Conservation (phyloP, 1,140 invertebrate species). For the Drosophila pallidifrons region DNA sequence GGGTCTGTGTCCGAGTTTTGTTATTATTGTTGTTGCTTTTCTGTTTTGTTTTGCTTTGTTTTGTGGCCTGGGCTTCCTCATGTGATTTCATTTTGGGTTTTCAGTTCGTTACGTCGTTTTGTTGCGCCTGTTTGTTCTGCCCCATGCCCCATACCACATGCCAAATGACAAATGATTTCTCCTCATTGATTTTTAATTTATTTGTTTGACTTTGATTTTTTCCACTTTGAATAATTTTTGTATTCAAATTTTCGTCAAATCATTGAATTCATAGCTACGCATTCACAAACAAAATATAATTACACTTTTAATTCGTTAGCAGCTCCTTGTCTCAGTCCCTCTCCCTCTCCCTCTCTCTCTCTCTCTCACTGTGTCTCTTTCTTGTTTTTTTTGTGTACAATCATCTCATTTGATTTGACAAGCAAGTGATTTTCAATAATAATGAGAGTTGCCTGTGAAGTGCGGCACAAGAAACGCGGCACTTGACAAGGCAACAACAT, state of each 20-base stretch:
- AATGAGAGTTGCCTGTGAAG: constrained; percentile 74
- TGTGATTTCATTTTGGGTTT: constrained; percentile 44
- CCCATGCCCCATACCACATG: constrained; percentile 34
- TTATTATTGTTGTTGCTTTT: constrained; percentile 33
- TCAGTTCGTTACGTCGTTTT: constrained; percentile 80
- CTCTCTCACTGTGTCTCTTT: neutral
- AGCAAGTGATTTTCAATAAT: constrained; percentile 84
- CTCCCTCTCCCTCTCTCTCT: constrained; percentile 1
- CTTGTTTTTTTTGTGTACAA: constrained; percentile 73
- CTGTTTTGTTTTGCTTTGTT: constrained; percentile 21
- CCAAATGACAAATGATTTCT: constrained; percentile 81
- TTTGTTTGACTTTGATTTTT: constrained; percentile 77
- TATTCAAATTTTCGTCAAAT: constrained; percentile 66
- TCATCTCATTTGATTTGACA: constrained; percentile 84
- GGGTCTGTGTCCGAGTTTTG: constrained; percentile 41
- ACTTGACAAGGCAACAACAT: constrained; percentile 37
- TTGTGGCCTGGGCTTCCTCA: constrained; percentile 29
- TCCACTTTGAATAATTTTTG: constrained; percentile 44
- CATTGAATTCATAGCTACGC: constrained; percentile 61
- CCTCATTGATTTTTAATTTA: constrained; percentile 82
- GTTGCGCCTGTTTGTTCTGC: constrained; percentile 62
- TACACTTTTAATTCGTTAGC: constrained; percentile 79
- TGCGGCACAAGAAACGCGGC: constrained; percentile 55
- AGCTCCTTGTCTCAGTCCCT: constrained; percentile 36
- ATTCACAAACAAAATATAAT: constrained; percentile 68